Conservation (phyloP, 2,797 vertebrate genomes). For the Orestias chungarensis region DNA sequence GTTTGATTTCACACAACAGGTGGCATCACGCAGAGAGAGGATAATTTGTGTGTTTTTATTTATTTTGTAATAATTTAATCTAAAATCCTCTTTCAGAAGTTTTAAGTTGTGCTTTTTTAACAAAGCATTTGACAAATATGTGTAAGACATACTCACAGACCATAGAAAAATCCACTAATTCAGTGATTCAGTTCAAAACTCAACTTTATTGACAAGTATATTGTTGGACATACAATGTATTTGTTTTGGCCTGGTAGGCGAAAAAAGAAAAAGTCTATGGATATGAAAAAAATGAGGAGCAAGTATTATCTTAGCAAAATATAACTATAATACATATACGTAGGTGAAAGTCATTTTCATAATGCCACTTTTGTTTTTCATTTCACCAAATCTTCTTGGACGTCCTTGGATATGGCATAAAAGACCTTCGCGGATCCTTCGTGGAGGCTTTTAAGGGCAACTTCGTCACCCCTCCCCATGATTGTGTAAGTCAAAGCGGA, state of each 20-base stretch:
- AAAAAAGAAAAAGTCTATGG: too few relatives aligned
- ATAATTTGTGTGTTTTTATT: too few relatives aligned
- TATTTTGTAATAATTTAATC: background rate
- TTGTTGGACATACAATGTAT: too few relatives aligned
- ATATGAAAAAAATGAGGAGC: too few relatives aligned
- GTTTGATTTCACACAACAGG: background rate
- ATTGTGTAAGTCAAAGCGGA: background rate
- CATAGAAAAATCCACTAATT: background rate
- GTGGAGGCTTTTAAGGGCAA: background rate
- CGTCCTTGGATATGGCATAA: too few relatives aligned
- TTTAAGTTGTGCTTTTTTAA: background rate
- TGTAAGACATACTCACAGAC: too few relatives aligned
- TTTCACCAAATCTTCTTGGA: background rate
- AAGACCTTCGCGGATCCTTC: background rate
- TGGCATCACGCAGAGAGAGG: background rate
- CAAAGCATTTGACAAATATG: too few relatives aligned
- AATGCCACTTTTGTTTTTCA: background rate
- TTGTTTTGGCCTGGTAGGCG: too few relatives aligned
- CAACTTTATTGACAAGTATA: too few relatives aligned
- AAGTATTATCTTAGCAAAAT: too few relatives aligned
- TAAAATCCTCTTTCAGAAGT: background rate
- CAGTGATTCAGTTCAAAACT: background rate
- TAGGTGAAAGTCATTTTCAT: too few relatives aligned
- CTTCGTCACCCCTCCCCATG: background rate
- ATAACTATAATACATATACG: too few relatives aligned